Evolutionary conservation across 1,140 invertebrate species (phyloP).

Genomic region (Odontomachus brunneus): DNA sequence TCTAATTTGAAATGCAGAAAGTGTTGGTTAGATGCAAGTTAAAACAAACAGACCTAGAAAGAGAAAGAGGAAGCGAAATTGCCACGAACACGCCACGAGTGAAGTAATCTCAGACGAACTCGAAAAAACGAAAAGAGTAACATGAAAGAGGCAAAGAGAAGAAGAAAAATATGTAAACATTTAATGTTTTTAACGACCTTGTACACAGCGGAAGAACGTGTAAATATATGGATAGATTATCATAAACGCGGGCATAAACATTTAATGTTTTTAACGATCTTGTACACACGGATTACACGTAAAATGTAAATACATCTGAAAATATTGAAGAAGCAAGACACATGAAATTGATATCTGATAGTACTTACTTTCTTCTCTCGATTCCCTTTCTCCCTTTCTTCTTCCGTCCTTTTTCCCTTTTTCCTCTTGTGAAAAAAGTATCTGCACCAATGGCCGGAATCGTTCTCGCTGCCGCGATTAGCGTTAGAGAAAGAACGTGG

Average conservation of each 20-base stretch:
- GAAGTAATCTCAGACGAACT: slow-evolving; percentile 57
- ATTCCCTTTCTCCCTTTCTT: slow-evolving; percentile 17
- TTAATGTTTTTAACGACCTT: slow-evolving; percentile 84
- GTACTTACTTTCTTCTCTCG: slow-evolving; percentile 58
- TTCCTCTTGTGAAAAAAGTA: too few species aligned
- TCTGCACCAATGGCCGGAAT: too few species aligned
- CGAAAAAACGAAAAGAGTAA: slow-evolving; percentile 57
- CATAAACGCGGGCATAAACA: slow-evolving; percentile 82
- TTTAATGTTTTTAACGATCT: slow-evolving; percentile 85
- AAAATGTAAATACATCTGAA: slow-evolving; percentile 84
- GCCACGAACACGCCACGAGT: background rate
- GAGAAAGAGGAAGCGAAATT: slow-evolving; percentile 43
- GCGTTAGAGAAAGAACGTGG: background rate
- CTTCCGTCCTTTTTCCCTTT: background rate
- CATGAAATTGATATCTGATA: slow-evolving; percentile 49
- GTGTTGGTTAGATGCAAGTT: too few species aligned
- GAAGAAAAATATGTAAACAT: slow-evolving; percentile 77
- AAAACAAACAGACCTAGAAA: slow-evolving; percentile 10
- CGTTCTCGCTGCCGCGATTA: background rate
- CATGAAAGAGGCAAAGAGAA: slow-evolving; percentile 5
- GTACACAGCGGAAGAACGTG: slow-evolving; percentile 82
- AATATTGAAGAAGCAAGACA: slow-evolving; percentile 79
- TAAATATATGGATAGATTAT: slow-evolving; percentile 82
- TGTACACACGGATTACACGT: slow-evolving; percentile 83
- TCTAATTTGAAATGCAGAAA: too few species aligned